Conservation (phyloP, 2,888 invertebrate species). For the Yponomeuta plumbellus region DNA sequence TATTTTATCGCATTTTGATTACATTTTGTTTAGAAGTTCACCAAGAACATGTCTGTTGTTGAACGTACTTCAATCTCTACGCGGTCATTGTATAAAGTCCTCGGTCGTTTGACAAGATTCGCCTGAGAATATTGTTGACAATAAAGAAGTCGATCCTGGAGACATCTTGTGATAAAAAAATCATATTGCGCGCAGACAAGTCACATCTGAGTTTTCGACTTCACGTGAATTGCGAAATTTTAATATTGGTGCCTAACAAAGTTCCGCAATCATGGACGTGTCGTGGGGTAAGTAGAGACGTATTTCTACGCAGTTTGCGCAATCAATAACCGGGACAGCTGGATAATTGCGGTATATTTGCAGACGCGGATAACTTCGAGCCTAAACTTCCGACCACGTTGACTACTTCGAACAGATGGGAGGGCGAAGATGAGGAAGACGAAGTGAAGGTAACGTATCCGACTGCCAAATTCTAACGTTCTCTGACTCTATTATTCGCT, state of each 20-base stretch:
- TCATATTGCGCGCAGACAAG: conserved; percentile 46
- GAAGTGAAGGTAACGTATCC: conserved; percentile 82
- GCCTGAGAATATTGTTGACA: conserved; percentile 59
- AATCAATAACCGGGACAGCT: conserved; percentile 7
- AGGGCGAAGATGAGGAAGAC: conserved; percentile 92
- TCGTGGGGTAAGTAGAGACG: conserved; percentile 79
- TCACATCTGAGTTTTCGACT: conserved; percentile 51
- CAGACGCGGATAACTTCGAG: conserved; percentile 85
- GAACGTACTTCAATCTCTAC: conserved; percentile 61
- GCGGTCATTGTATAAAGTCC: conserved; percentile 67
- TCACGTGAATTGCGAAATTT: conserved; percentile 64
- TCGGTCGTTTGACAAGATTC: conserved; percentile 71
- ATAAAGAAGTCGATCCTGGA: conserved; percentile 67
- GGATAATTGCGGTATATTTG: conserved; percentile 40
- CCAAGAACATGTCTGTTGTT: conserved; percentile 73
- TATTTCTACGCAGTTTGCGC: conserved; percentile 27
- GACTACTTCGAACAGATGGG: conserved; percentile 84
- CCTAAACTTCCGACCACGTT: conserved; percentile 78
- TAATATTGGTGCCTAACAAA: conserved; percentile 55
- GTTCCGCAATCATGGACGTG: conserved; percentile 75
- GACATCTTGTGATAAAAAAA: conserved; percentile 74
- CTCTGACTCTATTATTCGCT: conserved; percentile 12
- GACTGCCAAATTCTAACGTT: conserved; percentile 47
- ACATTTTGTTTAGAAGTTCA: conserved; percentile 65
- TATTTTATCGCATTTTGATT: conserved; percentile 68